Conservation (phyloP, 2,113 vertebrate species). For the Prinia subflava region DNA sequence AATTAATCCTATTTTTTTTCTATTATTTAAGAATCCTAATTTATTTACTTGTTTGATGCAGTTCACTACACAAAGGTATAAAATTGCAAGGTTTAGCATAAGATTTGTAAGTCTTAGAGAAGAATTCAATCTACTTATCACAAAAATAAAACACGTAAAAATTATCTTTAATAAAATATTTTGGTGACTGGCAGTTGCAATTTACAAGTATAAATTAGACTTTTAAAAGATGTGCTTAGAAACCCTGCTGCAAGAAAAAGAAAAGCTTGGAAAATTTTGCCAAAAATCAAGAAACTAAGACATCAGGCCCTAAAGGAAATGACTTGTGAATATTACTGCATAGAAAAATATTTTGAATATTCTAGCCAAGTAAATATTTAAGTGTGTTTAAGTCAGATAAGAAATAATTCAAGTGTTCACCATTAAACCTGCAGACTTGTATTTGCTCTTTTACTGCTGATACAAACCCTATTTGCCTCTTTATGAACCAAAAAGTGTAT, state of each 20-base stretch:
- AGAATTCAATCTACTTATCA: not conserved
- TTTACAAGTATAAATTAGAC: not conserved
- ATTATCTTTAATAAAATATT: not conserved
- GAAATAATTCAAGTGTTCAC: not conserved
- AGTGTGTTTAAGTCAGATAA: not conserved
- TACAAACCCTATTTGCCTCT: not conserved
- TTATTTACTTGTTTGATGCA: not conserved
- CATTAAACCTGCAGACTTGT: not conserved
- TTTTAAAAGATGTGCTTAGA: not conserved
- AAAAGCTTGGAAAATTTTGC: not conserved
- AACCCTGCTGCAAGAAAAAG: not conserved
- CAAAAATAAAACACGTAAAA: not conserved
- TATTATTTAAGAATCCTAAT: not conserved
- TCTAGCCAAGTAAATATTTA: not conserved
- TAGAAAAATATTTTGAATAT: not conserved
- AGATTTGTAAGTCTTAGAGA: not conserved
- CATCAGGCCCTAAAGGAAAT: not conserved
- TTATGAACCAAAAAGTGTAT: not conserved
- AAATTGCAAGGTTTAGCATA: not conserved
- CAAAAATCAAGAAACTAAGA: not conserved
- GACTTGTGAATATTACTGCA: fast-evolving
- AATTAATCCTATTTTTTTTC: conserved; percentile 34
- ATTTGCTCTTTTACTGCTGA: not conserved
- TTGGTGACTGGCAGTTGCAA: not conserved
- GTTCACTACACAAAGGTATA: not conserved